Base-by-base conservation (phyloP, 30 jellyfish, hydroid and myxozoan species). In the Phacellophora camtschatica region DNA sequence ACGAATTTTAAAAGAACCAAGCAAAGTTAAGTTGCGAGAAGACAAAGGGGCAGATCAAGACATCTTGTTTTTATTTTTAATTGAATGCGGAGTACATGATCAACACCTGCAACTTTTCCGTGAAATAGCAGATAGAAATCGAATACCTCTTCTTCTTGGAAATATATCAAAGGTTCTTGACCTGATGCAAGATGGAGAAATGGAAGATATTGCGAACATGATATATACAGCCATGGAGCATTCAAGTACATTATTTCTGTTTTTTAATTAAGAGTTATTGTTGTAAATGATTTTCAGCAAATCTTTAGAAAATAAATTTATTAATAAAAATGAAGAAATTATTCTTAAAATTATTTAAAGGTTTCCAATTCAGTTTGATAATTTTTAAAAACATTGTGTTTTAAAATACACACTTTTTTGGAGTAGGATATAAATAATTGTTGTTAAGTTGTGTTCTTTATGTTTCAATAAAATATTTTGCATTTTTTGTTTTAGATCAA, bases 1-100 rank as follows among this genome's bases (percentile, higher is more conserved):
- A 8, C 34, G 42, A 36, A 1, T 11, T 3, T 62, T 66, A 2
- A 37, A 36, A 66, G 79, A 34, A 39, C 79, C 79, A 0, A 35
- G 51, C 28, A 30, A 28, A 36, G 74, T 31, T 2, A 16, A 29
- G 42, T 51, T 61, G 49, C 28, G 74, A 28, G 43, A 61, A 25
- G 74, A 61, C 74, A 48, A 48, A 24, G 74, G 74, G 28, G 74
- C 31, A 9, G 74, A 61, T 61, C 28, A 61, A 33, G 31, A 48
- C 16, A 61, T 61, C 31, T 9, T 61, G 11, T 61, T 34, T 11
- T 31, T 61, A 7, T 61, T 61, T 34, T 34, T 61, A 51, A 15
- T 7, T 61, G 74, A 61, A 61, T 61, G 74, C 31, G 74, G 74
- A 6, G 74, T 61, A 10, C 50, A 61, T 18, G 28, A 33, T 61